Evolutionary conservation across 2,888 invertebrate species (phyloP).

Genomic region (Andrena marginata): DNA sequence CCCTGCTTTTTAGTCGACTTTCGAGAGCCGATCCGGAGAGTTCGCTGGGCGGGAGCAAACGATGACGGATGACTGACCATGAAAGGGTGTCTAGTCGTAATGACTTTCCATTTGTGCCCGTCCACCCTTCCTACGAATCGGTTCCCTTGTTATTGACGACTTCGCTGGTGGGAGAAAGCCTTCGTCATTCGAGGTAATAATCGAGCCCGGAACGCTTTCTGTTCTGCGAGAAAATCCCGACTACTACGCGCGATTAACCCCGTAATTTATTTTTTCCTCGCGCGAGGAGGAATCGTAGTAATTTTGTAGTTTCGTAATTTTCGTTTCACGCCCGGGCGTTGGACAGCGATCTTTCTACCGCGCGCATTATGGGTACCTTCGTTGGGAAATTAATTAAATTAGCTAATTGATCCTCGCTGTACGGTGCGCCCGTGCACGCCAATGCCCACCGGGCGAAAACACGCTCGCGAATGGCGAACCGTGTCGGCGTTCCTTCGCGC

Average conservation of each 20-base stretch:
- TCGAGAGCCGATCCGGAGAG: background rate
- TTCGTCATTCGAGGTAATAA: background rate
- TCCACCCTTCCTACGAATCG: background rate
- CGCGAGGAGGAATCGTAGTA: no score
- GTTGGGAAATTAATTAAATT: background rate
- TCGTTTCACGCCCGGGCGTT: background rate
- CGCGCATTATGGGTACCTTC: background rate
- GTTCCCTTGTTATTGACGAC: background rate
- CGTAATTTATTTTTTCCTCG: background rate
- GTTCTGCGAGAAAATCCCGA: background rate
- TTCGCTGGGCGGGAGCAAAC: conserved; percentile 11
- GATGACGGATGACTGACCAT: conserved; percentile 44
- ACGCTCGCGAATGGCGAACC: background rate
- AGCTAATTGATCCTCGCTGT: background rate
- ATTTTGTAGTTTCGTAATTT: background rate
- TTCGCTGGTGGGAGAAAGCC: background rate
- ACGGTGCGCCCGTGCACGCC: no score
- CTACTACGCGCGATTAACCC: background rate
- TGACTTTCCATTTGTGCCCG: conserved; percentile 45
- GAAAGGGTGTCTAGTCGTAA: conserved; percentile 39
- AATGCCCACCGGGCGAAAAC: no score
- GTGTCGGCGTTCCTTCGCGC: background rate
- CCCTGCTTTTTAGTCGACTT: conserved; percentile 1
- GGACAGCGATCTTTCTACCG: background rate
- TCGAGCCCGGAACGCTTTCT: background rate